Base-by-base conservation (phyloP, 1,140 invertebrate species). In the Drosophila tsacasi region DNA sequence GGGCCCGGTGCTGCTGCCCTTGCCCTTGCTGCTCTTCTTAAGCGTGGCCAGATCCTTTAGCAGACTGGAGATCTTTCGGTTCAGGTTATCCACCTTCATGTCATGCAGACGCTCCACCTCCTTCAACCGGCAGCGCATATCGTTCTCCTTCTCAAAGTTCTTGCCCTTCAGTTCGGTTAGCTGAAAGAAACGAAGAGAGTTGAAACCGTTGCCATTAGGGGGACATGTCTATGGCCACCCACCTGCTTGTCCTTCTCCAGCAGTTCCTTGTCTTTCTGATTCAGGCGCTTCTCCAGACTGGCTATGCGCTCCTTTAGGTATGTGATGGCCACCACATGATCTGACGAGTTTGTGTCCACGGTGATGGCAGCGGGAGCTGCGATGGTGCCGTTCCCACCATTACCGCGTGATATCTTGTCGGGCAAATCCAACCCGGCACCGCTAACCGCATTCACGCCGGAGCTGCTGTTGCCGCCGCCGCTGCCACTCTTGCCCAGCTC, bases 231-330 rank as follows among this genome's bases (percentile, higher is more conserved):
- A 13, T 19, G 8, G 13, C 13, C 1, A 93, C 91, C 73, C 91
- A 98, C 98, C 95, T 96, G 95, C 95, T 97, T 98, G 86, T 99
- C 98, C 94, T 98, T 99, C 52, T 96, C 95, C 25, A 99, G 93
- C 52, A 99, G 93, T 81, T 97, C 96, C 60, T 95, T 95, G 93
- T 99, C 98, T 93, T 99, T 99, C 68, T 95, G 95, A 59, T 94
- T 93, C 5, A 99, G 94, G 84, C 97, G 97, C 93, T 98, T 98
- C 92, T 99, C 97, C n/a, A 99, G 93, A 86, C 96, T 96, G 37
- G 97, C 97, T 78, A 99, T 98, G 89, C 98, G 97, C 93, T 99
- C 98, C 91, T 97, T 97, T 1, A 99, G 94, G 92, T 98, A 97
- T 17, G 98, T 98, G 92, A 99, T 97, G 1, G 97, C 97, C 12